Base-by-base conservation (phyloP, 2,797 vertebrate species). In the Anabas testudineus region DNA sequence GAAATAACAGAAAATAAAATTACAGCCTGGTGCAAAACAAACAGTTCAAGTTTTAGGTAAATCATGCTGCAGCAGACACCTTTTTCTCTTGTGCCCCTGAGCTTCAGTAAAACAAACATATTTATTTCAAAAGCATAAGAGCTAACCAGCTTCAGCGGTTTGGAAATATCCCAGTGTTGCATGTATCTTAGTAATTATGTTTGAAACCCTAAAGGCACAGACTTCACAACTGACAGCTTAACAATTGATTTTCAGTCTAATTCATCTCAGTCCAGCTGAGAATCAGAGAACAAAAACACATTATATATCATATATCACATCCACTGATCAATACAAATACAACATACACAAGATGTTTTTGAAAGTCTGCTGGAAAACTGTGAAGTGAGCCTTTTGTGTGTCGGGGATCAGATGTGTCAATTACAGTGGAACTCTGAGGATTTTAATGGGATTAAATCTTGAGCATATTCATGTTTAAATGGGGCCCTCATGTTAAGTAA, bases 241-340 rank as follows among this genome's bases (percentile, higher is more conserved):
- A 51, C 46, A 37, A 47, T 10, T 36, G 39, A 74, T 63, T 62
- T 34, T 41, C 16, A 46, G 14, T 34, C 18, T 51, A 19, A 81
- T 51, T 80, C 34, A 56, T 87, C 71, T 75, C 80, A 71, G 57
- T 56, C 60, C 55, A 67, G 72, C 69, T 46, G 76, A 59, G 54
- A 59, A 28, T 18, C 21, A 26, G 4, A 51, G 13, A 59, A 64
- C 15, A 67, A 16, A 13, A 57, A 41, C 36, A 43, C 4, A 26
- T 36, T 34, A n/a, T n/a, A n/a, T 4, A 34, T 18, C 26, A 21
- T 2, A 37, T 30, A 15, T n/a, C 15, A 52, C 42, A 53, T 45
- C 41, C 57, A 24, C 43, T 34, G 2, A 61, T 22, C 8, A n/a
- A 1, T 3, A 41, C 5, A 32, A 36, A 57, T 13, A 43, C 24